A percentile compares a stretch with the other conserved stretches of the same genome.
These are phyloP conservation scores for Bucorvus abyssinicus DNA, from an alignment of 2,797 vertebrate genomes.

Conservation along the genomic window DNA sequence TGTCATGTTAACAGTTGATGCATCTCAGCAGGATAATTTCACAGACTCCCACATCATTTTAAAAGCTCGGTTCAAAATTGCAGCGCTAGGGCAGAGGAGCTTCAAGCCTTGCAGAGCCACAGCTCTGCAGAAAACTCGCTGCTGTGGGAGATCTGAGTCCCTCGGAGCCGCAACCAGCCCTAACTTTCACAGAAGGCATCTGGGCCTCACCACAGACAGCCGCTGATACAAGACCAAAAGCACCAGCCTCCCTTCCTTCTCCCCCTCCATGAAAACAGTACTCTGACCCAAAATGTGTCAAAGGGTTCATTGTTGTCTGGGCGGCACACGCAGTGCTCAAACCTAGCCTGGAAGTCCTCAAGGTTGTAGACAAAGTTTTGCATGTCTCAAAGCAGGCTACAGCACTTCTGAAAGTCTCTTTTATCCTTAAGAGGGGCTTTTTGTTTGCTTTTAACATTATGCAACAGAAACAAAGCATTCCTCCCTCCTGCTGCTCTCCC, in stretches of 20 bases:
- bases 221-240: not conserved
- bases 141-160: not conserved
- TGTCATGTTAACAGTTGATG: constrained; percentile 50
- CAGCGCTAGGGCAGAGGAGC: not conserved
- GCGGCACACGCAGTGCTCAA: rapidly evolving
- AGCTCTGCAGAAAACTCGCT: not conserved
- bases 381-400: not conserved
- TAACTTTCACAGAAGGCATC: not conserved
- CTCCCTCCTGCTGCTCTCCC: not conserved
- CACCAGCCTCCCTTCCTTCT: not conserved
- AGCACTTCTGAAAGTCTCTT: not conserved
- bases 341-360: constrained; percentile 13
- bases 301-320: constrained; percentile 51
- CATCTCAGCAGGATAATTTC: not conserved
- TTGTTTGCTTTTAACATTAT: not conserved
- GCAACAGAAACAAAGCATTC: not conserved
- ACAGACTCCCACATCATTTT: not conserved
- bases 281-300: constrained; percentile 21
- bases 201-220: not conserved
- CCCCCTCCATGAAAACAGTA: not conserved
- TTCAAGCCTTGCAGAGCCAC: not conserved
- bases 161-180: not conserved
- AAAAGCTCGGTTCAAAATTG: not conserved
- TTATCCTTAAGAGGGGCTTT: not conserved
- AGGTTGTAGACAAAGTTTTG: not conserved